Evolutionary conservation across 2,888 invertebrate species (phyloP).

Genomic region (Clivina fossor): DNA sequence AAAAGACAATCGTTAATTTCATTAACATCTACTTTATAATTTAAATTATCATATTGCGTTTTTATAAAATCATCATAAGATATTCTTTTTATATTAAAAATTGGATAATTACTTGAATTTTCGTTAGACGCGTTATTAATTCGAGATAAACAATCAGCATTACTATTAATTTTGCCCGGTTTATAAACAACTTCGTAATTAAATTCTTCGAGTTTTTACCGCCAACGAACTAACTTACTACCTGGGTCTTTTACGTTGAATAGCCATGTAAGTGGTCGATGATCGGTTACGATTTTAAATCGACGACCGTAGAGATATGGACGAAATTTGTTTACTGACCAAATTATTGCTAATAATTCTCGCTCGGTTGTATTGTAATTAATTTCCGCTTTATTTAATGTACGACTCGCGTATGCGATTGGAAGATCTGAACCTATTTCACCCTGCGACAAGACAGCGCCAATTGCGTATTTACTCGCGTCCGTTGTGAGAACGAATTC

Average conservation of each 20-base stretch:
- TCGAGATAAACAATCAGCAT: slow-evolving; percentile 45
- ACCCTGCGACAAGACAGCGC: slow-evolving; percentile 43
- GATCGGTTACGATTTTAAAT: slow-evolving; percentile 46
- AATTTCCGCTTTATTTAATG: slow-evolving; percentile 42
- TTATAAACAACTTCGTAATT: slow-evolving; percentile 46
- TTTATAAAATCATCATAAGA: no score
- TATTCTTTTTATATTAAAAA: no score
- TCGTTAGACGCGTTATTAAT: no score
- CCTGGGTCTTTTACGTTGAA: slow-evolving; percentile 44
- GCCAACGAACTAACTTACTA: slow-evolving; percentile 44
- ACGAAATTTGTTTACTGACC: slow-evolving; percentile 42
- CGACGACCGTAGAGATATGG: slow-evolving; percentile 45
- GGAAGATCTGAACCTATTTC: slow-evolving; percentile 41
- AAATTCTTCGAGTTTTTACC: slow-evolving; percentile 45
- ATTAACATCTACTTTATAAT: no score
- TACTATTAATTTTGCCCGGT: slow-evolving; percentile 42
- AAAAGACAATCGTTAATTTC: no score
- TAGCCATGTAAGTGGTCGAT: slow-evolving; percentile 45
- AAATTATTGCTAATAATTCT: slow-evolving; percentile 46
- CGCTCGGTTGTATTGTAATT: slow-evolving; percentile 46
- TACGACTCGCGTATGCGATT: slow-evolving; percentile 44
- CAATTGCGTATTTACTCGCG: slow-evolving; percentile 43
- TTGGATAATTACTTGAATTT: no score
- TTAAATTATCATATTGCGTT: no score
- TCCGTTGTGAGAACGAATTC: slow-evolving; percentile 43